Base-by-base conservation (phyloP, 64 coral and sea anemone species). In the Montipora sp. region DNA sequence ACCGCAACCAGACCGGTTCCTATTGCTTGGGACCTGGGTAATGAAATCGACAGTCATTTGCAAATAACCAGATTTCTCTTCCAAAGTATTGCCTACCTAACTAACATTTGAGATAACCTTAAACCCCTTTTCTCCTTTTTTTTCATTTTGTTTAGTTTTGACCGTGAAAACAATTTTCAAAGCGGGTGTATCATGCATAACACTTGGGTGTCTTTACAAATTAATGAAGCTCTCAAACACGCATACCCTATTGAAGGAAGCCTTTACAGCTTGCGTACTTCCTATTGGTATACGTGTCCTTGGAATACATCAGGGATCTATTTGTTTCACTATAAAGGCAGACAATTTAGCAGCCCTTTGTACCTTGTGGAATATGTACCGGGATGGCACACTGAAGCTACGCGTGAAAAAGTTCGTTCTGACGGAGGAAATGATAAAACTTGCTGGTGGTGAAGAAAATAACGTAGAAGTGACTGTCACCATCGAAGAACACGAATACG, bases 361-460 rank as follows among this genome's bases (percentile, higher is more conserved):
- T 51, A n/a, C 48, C 48, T 78, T 78, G 77, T 78, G 77, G 77
- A 51, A 78, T 51, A 51, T 78, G 77, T 78, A 78, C 77, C 48
- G 51, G 77, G 77, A 78, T n/a, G 77, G 77, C 12, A 51, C 47
- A 7, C 47, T 78, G 5, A 78, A n/a, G 77, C 3, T 14, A 53
- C 46, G 77, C 48, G 15, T 78, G 19, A 15, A 18, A n/a, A 45
- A 78, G 1, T 78, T 78, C 48, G 19, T 78, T n/a, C 4, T 78
- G 47, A 78, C 46, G 0, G 77, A 78, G 5, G 18, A 78, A 78
- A 51, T 78, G 77, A 10, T 19, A 51, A 49, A 51, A 18, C 48
- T 9, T 51, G 77, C 77, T 51, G 77, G 48, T 6, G 14, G 15
- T 6, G 47, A 45, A 53, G 74, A 3, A 1, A 16, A 78, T 19